phyloP scores from a whole-genome alignment of 2,888 invertebrate genomes.

The Zygothrica quintamaculata region DNA sequence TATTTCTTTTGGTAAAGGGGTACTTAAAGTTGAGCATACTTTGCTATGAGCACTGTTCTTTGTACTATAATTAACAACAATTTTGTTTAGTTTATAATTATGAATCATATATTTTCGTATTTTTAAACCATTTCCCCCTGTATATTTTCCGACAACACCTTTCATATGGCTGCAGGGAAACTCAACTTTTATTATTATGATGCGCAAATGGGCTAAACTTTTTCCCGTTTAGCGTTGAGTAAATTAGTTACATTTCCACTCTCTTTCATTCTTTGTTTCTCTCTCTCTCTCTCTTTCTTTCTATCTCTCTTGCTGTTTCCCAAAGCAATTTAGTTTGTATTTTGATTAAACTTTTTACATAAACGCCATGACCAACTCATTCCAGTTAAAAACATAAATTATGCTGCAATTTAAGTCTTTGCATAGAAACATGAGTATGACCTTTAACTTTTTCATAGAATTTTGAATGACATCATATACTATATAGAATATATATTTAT shows the following conservation, averaged over 20 bases:
- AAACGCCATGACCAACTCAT: conserved; percentile 68
- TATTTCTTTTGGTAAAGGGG: too few species aligned
- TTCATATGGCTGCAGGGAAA: conserved; percentile 48
- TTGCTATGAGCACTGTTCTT: too few species aligned
- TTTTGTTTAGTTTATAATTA: conserved; percentile 25
- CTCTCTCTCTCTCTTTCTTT: too few species aligned
- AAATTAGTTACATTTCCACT: conserved; percentile 72
- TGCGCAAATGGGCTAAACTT: conserved; percentile 74
- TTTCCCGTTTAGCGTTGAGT: conserved; percentile 46
- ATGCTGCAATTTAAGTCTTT: conserved; percentile 27
- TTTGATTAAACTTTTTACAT: conserved; percentile 74
- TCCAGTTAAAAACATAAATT: conserved; percentile 24
- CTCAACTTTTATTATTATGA: conserved; percentile 78
- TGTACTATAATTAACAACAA: too few species aligned
- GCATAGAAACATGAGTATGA: conserved; percentile 24
- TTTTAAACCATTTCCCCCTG: not conserved
- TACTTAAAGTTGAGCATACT: too few species aligned
- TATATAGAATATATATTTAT: too few species aligned
- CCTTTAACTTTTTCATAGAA: too few species aligned
- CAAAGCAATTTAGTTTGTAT: conserved; percentile 79
- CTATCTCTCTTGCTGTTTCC: too few species aligned
- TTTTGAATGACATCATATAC: too few species aligned
- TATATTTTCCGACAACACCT: conserved; percentile 26
- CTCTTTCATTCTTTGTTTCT: too few species aligned
- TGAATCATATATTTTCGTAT: conserved; percentile 9